Base-by-base conservation (phyloP, 2,797 vertebrate genomes). In the Falco cherrug region DNA sequence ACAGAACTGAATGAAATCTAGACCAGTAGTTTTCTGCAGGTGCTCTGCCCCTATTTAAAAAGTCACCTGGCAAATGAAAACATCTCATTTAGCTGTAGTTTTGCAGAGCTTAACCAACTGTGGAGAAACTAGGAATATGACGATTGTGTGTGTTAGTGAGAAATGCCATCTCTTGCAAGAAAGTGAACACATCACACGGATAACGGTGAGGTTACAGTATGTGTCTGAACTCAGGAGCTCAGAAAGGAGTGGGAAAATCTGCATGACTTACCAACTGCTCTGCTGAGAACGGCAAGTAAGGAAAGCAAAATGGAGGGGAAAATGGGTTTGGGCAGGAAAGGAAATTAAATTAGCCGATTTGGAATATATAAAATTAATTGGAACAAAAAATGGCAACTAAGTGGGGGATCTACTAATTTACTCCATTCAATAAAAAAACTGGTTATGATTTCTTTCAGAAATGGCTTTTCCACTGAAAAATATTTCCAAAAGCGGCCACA, bases 241-340 rank as follows among this genome's bases (percentile, higher is more conserved):
- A 91, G 75, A 73, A 84, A 91, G 57, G 85, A 90, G 84, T 48
- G 92, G 89, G 90, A 81, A 93, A 86, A 84, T 95, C 94, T 95
- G 73, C 57, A 84, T 69, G 50, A 97, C 97, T 97, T 97, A 97
- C 96, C 96, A 97, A 94, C 94, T 97, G 95, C 92, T 98, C 94
- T 97, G 97, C 97, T 97, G 96, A 95, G 64, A 97, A 96, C 96
- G 97, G 54, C 95, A 95, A 93, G 85, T 91, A 97, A 97, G 87
- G 95, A 97, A 97, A 95, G 95, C 96, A 96, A 97, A 91, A 97
- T 88, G 93, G 68, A 95, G 69, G 73, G 80, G 92, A 74, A 96
- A 96, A 95, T 21, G 91, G 90, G 90, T 97, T 96, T 94, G 97
- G 93, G 93, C 95, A 89, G 95, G 97, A 95, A 74, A 97, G 95